Evolutionary conservation across 2,888 invertebrate species (phyloP).

Genomic region (Drosophila pegasa): DNA sequence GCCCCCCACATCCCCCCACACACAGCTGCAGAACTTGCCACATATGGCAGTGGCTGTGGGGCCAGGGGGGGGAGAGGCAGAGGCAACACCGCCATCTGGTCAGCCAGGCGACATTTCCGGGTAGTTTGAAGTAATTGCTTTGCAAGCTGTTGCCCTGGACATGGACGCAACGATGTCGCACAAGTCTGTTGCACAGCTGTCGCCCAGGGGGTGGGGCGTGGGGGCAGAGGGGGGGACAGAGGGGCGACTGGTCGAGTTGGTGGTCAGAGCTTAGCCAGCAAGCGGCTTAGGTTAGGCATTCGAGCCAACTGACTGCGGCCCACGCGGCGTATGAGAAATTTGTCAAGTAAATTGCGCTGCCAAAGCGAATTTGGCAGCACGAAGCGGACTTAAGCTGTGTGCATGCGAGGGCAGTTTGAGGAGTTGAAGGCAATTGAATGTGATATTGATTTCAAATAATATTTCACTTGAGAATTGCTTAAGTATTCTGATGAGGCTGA

Average conservation of each 20-base stretch:
- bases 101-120: slow-evolving; percentile 78
- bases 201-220: neutral
- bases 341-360: slow-evolving; percentile 65
- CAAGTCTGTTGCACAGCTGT: slow-evolving; percentile 52
- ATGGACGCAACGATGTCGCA: slow-evolving; percentile 50
- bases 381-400: neutral
- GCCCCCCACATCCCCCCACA: slow-evolving; percentile 2
- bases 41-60: slow-evolving; percentile 32
- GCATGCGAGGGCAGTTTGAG: slow-evolving; percentile 24
- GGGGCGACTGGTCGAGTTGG: slow-evolving; percentile 1
- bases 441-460: too few relatives aligned
- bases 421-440: slow-evolving; percentile 2
- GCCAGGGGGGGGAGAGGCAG: too few relatives aligned
- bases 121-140: slow-evolving; percentile 79
- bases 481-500: neutral
- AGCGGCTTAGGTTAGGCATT: slow-evolving; percentile 76
- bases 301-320: slow-evolving; percentile 33
- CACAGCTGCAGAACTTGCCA: slow-evolving; percentile 13
- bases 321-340: slow-evolving; percentile 75
- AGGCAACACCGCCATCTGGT: slow-evolving; percentile 59
- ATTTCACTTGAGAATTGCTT: neutral
- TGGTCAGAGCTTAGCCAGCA: slow-evolving; percentile 73
- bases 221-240: neutral
- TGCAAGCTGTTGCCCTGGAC: slow-evolving; percentile 77
- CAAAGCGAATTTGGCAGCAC: slow-evolving; percentile 53